Evolutionary conservation across 2,113 vertebrate species (phyloP).

Genomic region (Peucedramus taeniatus): DNA sequence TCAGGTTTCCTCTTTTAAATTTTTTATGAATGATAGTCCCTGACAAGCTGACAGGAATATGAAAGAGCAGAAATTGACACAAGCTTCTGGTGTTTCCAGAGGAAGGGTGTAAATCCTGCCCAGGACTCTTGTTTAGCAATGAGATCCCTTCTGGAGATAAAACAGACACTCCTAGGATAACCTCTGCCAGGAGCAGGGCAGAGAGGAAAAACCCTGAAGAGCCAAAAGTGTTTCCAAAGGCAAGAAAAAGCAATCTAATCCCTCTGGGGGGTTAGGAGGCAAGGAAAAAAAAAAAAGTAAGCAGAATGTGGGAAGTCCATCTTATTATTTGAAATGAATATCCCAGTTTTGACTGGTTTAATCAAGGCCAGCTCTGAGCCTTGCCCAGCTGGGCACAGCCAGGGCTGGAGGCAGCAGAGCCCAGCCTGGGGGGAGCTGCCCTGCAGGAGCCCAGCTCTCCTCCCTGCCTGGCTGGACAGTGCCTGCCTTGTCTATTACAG

Average conservation of each 20-base stretch:
- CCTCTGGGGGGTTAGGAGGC: not conserved
- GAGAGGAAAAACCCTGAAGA: not conserved
- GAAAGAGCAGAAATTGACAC: not conserved
- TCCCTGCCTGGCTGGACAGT: not conserved
- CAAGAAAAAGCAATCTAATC: not conserved
- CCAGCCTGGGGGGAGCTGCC: not conserved
- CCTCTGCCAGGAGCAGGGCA: not conserved
- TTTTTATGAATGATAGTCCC: not conserved
- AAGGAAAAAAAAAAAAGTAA: not conserved
- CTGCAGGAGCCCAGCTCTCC: not conserved
- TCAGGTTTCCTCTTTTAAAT: constrained; percentile 5
- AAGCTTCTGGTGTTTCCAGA: not conserved
- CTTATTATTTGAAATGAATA: not conserved
- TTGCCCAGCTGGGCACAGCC: not conserved
- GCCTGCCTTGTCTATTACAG: not conserved
- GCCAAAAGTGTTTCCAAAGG: not conserved
- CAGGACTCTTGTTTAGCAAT: not conserved
- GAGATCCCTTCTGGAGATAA: not conserved
- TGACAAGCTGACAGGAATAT: constrained; percentile 10
- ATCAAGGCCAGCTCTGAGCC: not conserved
- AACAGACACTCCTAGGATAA: not conserved
- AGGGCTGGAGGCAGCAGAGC: not conserved
- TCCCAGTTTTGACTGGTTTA: not conserved
- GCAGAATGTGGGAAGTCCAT: not conserved
- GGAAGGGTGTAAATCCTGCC: not conserved